Evolutionary conservation across 1,140 invertebrate species (phyloP).

Genomic region (Coptotermes formosanus): DNA sequence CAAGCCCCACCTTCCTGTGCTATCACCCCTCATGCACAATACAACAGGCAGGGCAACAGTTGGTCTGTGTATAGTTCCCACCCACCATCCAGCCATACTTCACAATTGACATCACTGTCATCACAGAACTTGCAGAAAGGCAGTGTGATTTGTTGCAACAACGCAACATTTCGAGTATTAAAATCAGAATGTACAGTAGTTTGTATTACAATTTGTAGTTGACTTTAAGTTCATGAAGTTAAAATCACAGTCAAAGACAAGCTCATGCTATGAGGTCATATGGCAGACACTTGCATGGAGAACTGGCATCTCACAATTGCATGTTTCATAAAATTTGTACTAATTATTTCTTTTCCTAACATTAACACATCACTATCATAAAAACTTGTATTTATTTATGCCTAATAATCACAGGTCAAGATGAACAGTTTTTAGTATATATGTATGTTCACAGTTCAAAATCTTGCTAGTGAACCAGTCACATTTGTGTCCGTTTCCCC

Average conservation of each 20-base stretch:
- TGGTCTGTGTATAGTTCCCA: too few relatives aligned
- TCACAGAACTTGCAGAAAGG: too few relatives aligned
- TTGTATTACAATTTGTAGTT: too few relatives aligned
- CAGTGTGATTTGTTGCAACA: too few relatives aligned
- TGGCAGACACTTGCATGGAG: neutral
- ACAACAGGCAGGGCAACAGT: too few relatives aligned
- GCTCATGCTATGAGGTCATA: neutral
- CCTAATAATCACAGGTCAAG: conserved; percentile 39
- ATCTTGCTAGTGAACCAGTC: neutral
- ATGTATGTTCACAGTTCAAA: neutral
- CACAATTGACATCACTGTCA: too few relatives aligned
- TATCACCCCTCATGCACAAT: too few relatives aligned
- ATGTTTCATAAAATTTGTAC: neutral
- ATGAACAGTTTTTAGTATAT: conserved; percentile 37
- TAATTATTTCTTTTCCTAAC: neutral
- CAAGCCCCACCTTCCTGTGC: too few relatives aligned
- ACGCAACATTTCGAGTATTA: too few relatives aligned
- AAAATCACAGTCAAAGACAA: neutral
- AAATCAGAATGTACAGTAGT: too few relatives aligned
- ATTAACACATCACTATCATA: neutral
- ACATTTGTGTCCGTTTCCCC: neutral
- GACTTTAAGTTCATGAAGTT: neutral
- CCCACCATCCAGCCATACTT: too few relatives aligned
- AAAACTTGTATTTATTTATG: neutral
- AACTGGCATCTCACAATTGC: neutral